Conservation (phyloP, 2,888 invertebrate genomes). For the Sphaerophoria rueppellii region DNA sequence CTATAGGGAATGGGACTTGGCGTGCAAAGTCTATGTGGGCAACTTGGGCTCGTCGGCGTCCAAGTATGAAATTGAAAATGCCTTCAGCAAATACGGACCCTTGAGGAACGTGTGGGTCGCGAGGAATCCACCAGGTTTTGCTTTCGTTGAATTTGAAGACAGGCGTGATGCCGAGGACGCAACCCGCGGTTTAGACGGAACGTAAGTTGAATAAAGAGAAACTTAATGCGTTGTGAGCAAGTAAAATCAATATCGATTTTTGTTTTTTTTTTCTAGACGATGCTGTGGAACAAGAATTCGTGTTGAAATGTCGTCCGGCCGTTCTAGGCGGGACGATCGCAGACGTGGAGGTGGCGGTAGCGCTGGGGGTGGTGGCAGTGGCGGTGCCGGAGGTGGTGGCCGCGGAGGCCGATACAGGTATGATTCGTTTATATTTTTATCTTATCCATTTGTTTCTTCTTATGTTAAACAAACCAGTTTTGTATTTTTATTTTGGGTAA, state of each 20-base stretch:
- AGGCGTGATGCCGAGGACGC: conserved; percentile 93
- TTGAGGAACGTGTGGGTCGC: conserved; percentile 95
- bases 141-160: conserved; percentile 94
- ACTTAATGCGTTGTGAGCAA: conserved; percentile 82
- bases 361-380: conserved; percentile 77
- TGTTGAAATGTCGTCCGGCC: conserved; percentile 96
- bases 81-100: conserved; percentile 92
- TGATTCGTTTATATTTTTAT: conserved; percentile 65
- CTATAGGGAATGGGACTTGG: conserved; percentile 89
- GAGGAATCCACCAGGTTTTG: conserved; percentile 94
- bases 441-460: not conserved
- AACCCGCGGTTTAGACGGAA: conserved; percentile 90
- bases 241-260: not conserved
- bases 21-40: conserved; percentile 95
- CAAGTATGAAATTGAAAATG: conserved; percentile 92
- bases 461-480: conserved; percentile 10
- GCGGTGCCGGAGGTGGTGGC: conserved; percentile 74
- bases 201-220: conserved; percentile 84
- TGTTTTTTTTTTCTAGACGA: conserved; percentile 83
- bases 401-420: conserved; percentile 80
- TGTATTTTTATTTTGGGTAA: conserved; percentile 23
- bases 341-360: conserved; percentile 81
- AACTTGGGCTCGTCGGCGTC: conserved; percentile 94
- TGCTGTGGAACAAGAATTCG: conserved; percentile 95
- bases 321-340: conserved; percentile 89